A percentile compares a stretch with the other conserved stretches of the same genome.
These are phyloP conservation scores for Cyanistes caeruleus DNA, from an alignment of 2,113 vertebrate species.

Conservation along the genomic window DNA sequence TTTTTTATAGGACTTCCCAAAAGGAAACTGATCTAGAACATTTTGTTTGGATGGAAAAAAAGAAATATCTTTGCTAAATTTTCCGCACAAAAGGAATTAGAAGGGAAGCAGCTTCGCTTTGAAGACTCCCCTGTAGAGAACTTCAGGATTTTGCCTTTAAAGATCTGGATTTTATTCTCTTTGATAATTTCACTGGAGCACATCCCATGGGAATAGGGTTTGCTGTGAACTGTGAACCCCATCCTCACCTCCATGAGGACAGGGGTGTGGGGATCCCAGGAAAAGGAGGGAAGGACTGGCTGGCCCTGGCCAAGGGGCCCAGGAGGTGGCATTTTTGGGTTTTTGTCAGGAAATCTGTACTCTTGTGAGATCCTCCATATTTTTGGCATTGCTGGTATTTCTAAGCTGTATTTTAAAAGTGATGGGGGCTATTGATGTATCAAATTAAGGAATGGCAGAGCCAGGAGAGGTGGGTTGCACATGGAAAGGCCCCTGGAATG, in stretches of 20 bases:
- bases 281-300: background rate
- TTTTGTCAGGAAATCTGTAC: background rate
- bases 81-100: background rate
- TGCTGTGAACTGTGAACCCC: background rate
- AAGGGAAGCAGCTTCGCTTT: background rate
- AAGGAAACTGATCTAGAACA: background rate
- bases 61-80: background rate
- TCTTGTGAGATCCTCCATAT: background rate
- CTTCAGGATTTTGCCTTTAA: background rate
- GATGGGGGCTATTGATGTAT: background rate
- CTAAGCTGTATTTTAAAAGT: background rate
- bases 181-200: background rate
- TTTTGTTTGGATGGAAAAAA: background rate
- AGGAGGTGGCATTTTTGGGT: background rate
- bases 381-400: background rate
- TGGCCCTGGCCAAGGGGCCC: background rate
- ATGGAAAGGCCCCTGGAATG: background rate
- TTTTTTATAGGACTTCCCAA: background rate
- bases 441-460: background rate
- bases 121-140: background rate
- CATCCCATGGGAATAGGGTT: background rate
- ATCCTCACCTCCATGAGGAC: background rate
- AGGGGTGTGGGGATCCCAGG: accelerated
- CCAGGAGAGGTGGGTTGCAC: background rate
- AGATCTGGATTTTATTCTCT: background rate